phyloP scores from a whole-genome alignment of 2,797 vertebrate species.

The Bucorvus abyssinicus region DNA sequence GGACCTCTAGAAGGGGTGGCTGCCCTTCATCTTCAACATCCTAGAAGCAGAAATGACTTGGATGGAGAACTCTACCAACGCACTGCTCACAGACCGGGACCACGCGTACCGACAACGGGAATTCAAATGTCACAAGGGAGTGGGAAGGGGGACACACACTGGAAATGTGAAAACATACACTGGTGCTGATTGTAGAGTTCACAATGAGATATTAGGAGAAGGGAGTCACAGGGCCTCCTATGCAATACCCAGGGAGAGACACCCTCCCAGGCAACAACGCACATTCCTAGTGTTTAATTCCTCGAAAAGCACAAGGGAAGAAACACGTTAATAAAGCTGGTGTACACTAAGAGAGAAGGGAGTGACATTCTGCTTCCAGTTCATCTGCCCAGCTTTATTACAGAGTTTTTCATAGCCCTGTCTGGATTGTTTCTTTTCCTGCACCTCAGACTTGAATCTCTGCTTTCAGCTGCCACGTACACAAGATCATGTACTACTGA shows the following conservation, averaged over 20 bases:
- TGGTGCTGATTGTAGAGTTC: neutral
- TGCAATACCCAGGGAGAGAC: accelerated
- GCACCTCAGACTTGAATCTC: accelerated
- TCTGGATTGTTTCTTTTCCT: neutral
- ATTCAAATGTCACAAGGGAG: neutral
- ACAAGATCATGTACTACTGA: neutral
- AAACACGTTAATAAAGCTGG: neutral
- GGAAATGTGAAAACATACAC: neutral
- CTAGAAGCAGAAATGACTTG: neutral
- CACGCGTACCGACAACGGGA: accelerated
- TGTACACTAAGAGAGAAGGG: neutral
- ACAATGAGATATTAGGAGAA: neutral
- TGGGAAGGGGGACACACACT: neutral
- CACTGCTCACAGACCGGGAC: neutral
- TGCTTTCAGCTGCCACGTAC: neutral
- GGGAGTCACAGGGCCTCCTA: neutral
- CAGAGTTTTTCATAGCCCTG: accelerated
- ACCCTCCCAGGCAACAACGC: accelerated
- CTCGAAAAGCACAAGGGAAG: neutral
- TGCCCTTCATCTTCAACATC: accelerated
- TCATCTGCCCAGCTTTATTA: neutral
- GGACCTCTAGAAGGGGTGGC: neutral
- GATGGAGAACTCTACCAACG: neutral
- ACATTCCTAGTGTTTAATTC: neutral
- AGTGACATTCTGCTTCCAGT: neutral